A percentile compares a stretch with the other conserved stretches of the same genome.
Conservation (phyloP, 2,113 vertebrate genomes). For the Cyanoliseus patagonus region DNA sequence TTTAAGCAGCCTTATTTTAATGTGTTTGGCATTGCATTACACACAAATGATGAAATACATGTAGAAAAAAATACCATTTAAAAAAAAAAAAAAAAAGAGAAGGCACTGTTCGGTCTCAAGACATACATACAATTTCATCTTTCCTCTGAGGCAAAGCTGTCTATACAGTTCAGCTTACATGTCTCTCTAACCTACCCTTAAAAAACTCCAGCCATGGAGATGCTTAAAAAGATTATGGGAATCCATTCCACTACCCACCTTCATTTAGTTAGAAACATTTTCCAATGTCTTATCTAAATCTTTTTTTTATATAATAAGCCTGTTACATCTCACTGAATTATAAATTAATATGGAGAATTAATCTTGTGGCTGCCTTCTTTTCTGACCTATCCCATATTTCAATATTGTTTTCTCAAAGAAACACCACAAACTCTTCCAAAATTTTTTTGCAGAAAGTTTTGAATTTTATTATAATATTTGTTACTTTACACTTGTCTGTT, state of each 20-base stretch:
- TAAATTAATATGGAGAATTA: background rate
- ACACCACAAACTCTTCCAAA: background rate
- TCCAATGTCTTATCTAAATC: background rate
- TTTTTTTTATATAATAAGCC: background rate
- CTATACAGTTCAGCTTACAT: background rate
- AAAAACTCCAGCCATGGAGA: background rate
- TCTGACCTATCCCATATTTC: background rate
- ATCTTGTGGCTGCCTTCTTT: background rate
- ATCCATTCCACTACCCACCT: background rate
- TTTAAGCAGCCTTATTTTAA: background rate
- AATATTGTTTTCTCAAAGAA: background rate
- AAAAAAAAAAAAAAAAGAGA: background rate
- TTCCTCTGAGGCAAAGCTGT: background rate
- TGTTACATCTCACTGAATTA: background rate
- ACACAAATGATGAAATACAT: background rate
- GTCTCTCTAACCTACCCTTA: background rate
- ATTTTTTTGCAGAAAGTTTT: background rate
- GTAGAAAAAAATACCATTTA: background rate
- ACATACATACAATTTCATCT: background rate
- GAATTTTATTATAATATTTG: background rate
- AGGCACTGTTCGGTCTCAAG: background rate
- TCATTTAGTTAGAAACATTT: background rate
- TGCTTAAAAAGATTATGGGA: background rate
- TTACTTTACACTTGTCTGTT: background rate
- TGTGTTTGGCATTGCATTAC: background rate